Evolutionary conservation across 2,888 invertebrate genomes (phyloP).

Genomic region (Gibbula magus): DNA sequence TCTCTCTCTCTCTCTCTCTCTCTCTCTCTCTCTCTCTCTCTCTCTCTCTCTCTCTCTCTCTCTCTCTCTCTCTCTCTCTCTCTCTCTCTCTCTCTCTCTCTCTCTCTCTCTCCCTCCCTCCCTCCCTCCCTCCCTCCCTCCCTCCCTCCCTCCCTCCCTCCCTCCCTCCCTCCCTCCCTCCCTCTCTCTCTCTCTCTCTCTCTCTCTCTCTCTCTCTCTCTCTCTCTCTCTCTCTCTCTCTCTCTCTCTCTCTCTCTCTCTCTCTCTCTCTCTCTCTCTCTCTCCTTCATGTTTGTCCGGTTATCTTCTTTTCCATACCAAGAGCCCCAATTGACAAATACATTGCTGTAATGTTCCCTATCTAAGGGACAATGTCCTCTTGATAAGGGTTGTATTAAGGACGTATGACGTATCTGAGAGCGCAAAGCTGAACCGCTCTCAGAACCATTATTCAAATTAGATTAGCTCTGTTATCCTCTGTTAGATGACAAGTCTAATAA

Average conservation of each 20-base stretch:
- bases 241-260: not conserved
- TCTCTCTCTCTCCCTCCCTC: not conserved
- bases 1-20: not conserved
- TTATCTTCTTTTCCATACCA: not conserved
- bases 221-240: constrained; percentile 23
- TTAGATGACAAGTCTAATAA: too few relatives aligned
- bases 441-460: constrained; percentile 4
- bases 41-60: not conserved
- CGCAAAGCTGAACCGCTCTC: not conserved
- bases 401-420: too few relatives aligned
- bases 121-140: not conserved
- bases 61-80: not conserved
- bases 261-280: not conserved
- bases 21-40: not conserved
- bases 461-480: not conserved
- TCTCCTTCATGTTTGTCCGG: not conserved
- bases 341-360: too few relatives aligned
- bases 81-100: not conserved
- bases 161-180: not conserved
- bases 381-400: too few relatives aligned
- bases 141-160: not conserved
- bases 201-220: not conserved
- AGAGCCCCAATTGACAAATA: not conserved
- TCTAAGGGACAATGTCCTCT: too few relatives aligned
- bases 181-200: not conserved